These are phyloP conservation scores for Brachionus calyciflorus DNA, from an alignment of 1,140 invertebrate genomes.

Conservation along the genomic window DNA sequence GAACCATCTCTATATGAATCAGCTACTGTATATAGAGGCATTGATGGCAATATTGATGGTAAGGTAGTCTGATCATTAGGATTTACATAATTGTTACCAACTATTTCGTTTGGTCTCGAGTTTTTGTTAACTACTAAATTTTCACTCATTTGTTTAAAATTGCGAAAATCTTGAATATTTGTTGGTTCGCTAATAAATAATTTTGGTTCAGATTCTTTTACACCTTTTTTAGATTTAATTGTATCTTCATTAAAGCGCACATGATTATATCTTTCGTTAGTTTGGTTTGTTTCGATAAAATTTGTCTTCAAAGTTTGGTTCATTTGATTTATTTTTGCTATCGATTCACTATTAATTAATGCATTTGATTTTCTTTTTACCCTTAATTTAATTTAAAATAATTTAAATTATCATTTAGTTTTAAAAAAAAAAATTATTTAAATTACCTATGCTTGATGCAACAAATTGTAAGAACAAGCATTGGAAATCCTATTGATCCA, in stretches of 20 bases:
- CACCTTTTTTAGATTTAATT: neutral
- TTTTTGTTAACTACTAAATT: neutral
- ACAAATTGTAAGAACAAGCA: constrained; percentile 29
- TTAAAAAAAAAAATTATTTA: neutral
- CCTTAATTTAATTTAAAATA: neutral
- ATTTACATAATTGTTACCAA: constrained; percentile 11
- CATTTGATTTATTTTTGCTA: constrained; percentile 5
- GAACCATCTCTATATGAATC: constrained; percentile 8
- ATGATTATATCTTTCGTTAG: constrained; percentile 34
- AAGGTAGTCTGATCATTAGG: neutral
- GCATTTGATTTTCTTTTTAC: neutral
- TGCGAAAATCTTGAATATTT: constrained; percentile 18
- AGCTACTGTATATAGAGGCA: constrained; percentile 17
- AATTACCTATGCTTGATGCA: constrained; percentile 8
- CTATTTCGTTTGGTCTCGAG: neutral
- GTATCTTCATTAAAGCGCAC: constrained; percentile 20
- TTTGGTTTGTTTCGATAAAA: neutral
- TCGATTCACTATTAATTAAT: constrained; percentile 9
- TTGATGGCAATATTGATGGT: constrained; percentile 8
- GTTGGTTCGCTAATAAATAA: constrained; percentile 11
- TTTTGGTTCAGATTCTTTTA: neutral
- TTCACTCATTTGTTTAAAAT: constrained; percentile 36
- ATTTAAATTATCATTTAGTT: neutral
- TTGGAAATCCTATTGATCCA: constrained; percentile 29
- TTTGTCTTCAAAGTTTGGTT: neutral